Conservation (phyloP, 37 sponge, comb jelly and placozoan genomes). For the Diacarnus erythraeanus region DNA sequence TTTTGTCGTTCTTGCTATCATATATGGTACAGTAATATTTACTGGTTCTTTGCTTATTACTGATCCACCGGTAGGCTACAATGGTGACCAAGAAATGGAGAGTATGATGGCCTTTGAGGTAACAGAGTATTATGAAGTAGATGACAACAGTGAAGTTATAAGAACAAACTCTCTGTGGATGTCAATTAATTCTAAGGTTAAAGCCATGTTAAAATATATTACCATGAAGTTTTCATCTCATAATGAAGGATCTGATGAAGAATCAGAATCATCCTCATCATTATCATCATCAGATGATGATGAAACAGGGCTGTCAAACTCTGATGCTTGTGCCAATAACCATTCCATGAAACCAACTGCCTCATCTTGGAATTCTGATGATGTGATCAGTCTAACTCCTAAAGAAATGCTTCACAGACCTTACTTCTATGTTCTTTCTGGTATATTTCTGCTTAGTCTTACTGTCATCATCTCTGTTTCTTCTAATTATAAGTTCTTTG, state of each 20-base stretch:
- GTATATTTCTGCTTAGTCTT: conserved; percentile 46
- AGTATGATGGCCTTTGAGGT: background rate
- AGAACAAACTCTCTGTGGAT: background rate
- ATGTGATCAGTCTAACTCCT: conserved; percentile 42
- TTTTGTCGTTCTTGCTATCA: conserved; percentile 71
- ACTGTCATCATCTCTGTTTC: conserved; percentile 45
- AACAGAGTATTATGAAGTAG: background rate
- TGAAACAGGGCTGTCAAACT: background rate
- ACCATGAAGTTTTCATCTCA: background rate
- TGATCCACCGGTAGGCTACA: conserved; percentile 36
- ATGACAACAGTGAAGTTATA: background rate
- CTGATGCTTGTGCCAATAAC: background rate
- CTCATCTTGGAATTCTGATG: background rate
- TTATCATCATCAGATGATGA: background rate
- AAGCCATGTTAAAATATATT: background rate
- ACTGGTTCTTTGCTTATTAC: conserved; percentile 61
- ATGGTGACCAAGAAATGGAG: background rate
- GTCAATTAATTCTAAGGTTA: no score
- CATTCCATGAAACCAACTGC: no score
- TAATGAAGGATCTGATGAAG: background rate
- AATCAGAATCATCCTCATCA: background rate
- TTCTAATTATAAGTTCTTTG: conserved; percentile 69
- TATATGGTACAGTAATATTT: conserved; percentile 52
- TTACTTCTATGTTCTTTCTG: conserved; percentile 79
- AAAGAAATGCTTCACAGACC: conserved; percentile 40